Evolutionary conservation across 2,888 invertebrate genomes (phyloP), one percentile per base, ranked within the genome.

Genomic region (Disparrhopalites patrizii): DNA sequence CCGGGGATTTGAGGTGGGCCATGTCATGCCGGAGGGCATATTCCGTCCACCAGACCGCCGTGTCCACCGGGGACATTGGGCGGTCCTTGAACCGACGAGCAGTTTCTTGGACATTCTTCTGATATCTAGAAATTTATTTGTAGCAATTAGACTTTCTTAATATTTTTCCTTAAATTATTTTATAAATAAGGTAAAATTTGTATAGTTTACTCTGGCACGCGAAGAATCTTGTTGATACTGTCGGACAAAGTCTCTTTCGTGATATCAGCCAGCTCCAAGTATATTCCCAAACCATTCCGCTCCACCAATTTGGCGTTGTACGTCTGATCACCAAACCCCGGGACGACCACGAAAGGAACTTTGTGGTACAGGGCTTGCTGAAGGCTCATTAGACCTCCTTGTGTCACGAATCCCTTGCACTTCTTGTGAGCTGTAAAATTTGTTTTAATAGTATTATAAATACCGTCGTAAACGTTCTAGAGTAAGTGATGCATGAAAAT

Each of bases 1-100:
- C 52, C 25, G 15, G 28, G 28, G 52, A 30, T 30, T 52, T 52
- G 10, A 52, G n/a, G 30, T 52, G 52, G 7, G 20, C 13, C 3
- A 30, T 52, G 52, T 52, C 52, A 52, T 52, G 52, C 2, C 52
- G 27, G 13, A 52, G 52, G 5, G 30, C 52, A n/a, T 52, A 52
- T 27, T 52, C 52, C n/a, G 28, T 52, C 52, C 52, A 52, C 52
- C 52, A 30, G 23, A 47, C 23, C 5, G 47, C 47, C 5, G 47
- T 47, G 20, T 47, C 47, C 3, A 47, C 47, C 2, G 52, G 28
- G 27, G 52, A 28, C 52, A 52, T 25, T 27, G 52, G 52, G 3
- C 52, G 52, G 28, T 52, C 52, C 5, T 10, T 2, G n/a, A 52
- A 52, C n/a, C 52, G 3, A 15, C 28, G 18, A 7, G 28, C n/a